Conservation (phyloP, 2,888 invertebrate species). For the Punctoribates punctum region DNA sequence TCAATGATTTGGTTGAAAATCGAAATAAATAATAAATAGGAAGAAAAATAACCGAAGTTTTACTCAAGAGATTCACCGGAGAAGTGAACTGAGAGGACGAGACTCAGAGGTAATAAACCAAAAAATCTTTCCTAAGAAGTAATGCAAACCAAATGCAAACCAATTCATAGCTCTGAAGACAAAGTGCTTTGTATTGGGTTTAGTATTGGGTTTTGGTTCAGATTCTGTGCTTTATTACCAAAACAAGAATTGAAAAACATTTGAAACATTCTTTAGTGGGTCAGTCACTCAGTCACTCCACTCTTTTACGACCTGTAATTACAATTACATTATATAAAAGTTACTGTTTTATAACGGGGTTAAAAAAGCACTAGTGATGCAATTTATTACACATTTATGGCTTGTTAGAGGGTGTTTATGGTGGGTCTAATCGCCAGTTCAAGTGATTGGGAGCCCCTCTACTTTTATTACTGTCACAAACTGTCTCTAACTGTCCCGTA, state of each 20-base stretch:
- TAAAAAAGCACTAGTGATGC: constrained; percentile 36
- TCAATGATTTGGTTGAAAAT: not conserved
- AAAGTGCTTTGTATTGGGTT: constrained; percentile 25
- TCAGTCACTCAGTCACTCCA: constrained; percentile 9
- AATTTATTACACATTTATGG: constrained; percentile 43
- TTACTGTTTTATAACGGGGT: constrained; percentile 31
- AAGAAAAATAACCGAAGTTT: not conserved
- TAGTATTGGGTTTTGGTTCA: not conserved
- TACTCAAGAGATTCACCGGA: not conserved
- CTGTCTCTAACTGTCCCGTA: constrained; percentile 36
- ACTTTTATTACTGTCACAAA: constrained; percentile 37
- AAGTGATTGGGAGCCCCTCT: constrained; percentile 34
- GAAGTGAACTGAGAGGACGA: not conserved
- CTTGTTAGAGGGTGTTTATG: constrained; percentile 39
- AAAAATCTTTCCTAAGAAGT: not conserved
- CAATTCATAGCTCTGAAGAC: not conserved
- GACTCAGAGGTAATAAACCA: not conserved
- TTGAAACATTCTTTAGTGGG: constrained; percentile 21
- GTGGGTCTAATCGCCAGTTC: constrained; percentile 37
- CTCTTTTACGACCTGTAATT: constrained; percentile 35
- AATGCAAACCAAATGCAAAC: constrained; percentile 1
- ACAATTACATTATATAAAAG: constrained; percentile 37
- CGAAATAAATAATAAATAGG: not conserved
- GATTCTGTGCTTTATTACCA: constrained; percentile 16
- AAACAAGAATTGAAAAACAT: constrained; percentile 7